These are phyloP conservation scores for Dendrolimus kikuchii DNA, from an alignment of 1,140 invertebrate genomes.

Conservation along the genomic window DNA sequence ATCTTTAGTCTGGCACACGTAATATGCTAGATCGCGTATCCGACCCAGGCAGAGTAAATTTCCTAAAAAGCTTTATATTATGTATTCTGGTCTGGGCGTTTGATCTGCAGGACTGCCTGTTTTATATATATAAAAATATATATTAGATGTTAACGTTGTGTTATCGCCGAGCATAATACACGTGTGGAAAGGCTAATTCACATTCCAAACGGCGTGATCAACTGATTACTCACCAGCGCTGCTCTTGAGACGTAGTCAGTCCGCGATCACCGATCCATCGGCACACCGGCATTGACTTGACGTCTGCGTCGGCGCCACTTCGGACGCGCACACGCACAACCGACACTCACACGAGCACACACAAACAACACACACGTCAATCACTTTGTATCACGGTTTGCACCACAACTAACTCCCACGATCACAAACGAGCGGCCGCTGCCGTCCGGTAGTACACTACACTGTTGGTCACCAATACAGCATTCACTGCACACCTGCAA, in stretches of 20 bases:
- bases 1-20: too few relatives aligned
- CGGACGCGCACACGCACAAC: conserved; percentile 38
- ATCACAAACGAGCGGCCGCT: conserved; percentile 11
- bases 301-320: conserved; percentile 46
- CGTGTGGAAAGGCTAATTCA: too few relatives aligned
- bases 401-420: conserved; percentile 17
- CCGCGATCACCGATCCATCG: conserved; percentile 68
- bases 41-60: too few relatives aligned
- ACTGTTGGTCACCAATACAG: conserved; percentile 17
- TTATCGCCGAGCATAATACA: too few relatives aligned
- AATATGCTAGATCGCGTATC: too few relatives aligned
- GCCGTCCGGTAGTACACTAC: conserved; percentile 15
- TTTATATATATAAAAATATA: too few relatives aligned
- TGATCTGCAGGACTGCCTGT: too few relatives aligned
- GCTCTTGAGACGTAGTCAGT: conserved; percentile 56
- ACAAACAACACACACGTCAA: conserved; percentile 11
- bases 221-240: conserved; percentile 52
- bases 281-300: conserved; percentile 59
- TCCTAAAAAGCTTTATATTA: too few relatives aligned
- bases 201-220: too few relatives aligned
- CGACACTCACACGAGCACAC: conserved; percentile 23
- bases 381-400: conserved; percentile 10
- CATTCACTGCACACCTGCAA: conserved; percentile 25
- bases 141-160: too few relatives aligned
- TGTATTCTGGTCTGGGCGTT: too few relatives aligned